These are phyloP conservation scores for Sceloporus tristichus DNA, from an alignment of 2,113 vertebrate species.

Conservation along the genomic window DNA sequence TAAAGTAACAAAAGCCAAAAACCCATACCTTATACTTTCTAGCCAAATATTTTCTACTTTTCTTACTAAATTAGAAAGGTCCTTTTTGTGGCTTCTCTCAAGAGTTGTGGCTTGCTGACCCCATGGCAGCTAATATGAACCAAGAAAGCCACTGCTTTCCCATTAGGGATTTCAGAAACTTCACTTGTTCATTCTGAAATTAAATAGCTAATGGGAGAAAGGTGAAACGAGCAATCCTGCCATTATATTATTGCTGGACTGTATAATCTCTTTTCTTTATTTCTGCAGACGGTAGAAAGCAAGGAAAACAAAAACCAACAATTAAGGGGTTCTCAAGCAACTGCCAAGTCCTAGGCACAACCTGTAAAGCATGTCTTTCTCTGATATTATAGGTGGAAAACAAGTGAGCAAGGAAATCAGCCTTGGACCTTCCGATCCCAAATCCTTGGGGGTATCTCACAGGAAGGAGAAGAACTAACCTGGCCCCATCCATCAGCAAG, in stretches of 20 bases:
- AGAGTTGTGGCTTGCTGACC: constrained; percentile 34
- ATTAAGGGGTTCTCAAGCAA: not conserved
- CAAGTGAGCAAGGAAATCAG: no score
- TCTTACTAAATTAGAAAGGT: constrained; percentile 23
- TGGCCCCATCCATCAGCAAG: no score
- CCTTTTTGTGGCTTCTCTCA: not conserved
- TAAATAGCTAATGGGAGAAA: not conserved
- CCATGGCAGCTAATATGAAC: not conserved
- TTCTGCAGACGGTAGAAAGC: not conserved
- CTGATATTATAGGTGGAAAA: no score
- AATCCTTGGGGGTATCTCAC: no score
- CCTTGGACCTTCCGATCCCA: no score
- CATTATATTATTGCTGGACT: rapidly evolving
- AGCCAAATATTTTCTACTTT: constrained; percentile 4
- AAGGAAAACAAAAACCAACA: not conserved
- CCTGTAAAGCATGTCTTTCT: not conserved
- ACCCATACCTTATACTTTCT: not conserved
- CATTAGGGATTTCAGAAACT: rapidly evolving
- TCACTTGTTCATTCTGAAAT: rapidly evolving
- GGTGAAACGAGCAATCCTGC: rapidly evolving
- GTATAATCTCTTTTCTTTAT: not conserved
- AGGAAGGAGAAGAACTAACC: no score
- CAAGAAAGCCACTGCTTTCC: not conserved
- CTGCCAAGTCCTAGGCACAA: not conserved
- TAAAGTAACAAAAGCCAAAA: not conserved